Percentiles rank a stretch among this genome's conserved stretches.
phyloP scores from a whole-genome alignment of 1,140 invertebrate genomes.

The Drosophila sechellia region DNA sequence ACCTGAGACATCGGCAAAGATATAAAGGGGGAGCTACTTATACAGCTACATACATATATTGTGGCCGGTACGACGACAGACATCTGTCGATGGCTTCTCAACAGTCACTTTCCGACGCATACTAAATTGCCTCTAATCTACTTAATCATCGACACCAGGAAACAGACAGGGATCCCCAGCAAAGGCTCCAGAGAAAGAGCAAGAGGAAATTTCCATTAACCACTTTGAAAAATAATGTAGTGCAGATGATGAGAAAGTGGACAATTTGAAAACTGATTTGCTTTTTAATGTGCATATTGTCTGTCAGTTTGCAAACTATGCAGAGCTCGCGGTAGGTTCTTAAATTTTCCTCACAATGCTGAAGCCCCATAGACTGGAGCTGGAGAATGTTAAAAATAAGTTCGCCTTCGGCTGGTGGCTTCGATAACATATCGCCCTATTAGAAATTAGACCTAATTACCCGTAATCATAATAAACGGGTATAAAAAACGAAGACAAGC shows the following conservation, averaged over 20 bases:
- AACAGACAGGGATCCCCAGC: constrained; percentile 4
- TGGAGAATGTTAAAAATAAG: too few species aligned
- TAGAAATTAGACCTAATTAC: constrained; percentile 39
- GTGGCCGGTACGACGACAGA: neutral
- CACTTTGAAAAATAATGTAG: neutral
- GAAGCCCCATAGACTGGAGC: too few species aligned
- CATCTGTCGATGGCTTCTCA: constrained; percentile 46
- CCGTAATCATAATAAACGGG: constrained; percentile 48
- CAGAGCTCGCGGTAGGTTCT: too few species aligned
- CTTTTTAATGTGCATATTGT: too few species aligned
- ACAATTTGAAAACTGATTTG: neutral
- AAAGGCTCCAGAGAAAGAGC: neutral
- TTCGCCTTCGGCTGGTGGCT: too few species aligned
- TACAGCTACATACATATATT: neutral
- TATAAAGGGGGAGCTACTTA: neutral
- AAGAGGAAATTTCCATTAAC: neutral
- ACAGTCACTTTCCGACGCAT: constrained; percentile 33
- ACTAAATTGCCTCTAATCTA: constrained; percentile 45
- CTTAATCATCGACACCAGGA: constrained; percentile 33
- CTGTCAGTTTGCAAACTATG: too few species aligned
- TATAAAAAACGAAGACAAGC: constrained; percentile 30
- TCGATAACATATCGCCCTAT: constrained; percentile 4
- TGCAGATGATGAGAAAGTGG: neutral
- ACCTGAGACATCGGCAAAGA: constrained; percentile 24
- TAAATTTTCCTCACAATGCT: too few species aligned